Evolutionary conservation across 2,888 invertebrate genomes (phyloP), one percentile per base, ranked within the genome.

Genomic region (Eurytoma californica): DNA sequence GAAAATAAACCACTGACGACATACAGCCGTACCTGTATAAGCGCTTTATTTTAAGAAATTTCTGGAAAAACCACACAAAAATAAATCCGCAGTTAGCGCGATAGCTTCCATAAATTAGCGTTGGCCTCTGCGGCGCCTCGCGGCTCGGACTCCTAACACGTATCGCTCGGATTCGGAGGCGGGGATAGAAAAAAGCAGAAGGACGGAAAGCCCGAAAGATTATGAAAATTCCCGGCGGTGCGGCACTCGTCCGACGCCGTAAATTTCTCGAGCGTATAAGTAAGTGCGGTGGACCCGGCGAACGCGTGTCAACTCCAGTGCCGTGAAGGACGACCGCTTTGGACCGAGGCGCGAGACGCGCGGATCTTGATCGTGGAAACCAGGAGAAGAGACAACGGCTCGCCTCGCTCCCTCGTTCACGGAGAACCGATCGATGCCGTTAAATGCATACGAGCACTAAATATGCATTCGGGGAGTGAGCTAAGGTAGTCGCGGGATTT

Each of bases 301-400:
- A 53, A 66, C 72, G 77, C 68, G 69, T 72, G 69, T 77, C 63
- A 53, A 73, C 65, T 68, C 20, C 58, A 66, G 24, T 47, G 16
- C 18, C 70, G 65, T 75, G 80, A 80, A 80, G 80, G 80, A 78
- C 80, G 78, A 80, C 74, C 57, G 75, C 77, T 80, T 80, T 70
- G 66, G 74, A 58, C 39, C 53, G 30, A 68, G 39, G 14, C 4
- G 51, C 51, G 24, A 24, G 51, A 16, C 5, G 20, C 51, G 1
- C 3, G 24, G 20, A 13, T 53, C 24, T 3, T 51, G 24, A 24
- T 68, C 61, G 61, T 63, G 63, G 55, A n/a, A 58, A 76, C 5
- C 24, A 69, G 39, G 55, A 68, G 73, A 47, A 68, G 73, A 18
- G 28, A 20, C n/a, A 49, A 28, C 5, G 18, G 13, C n/a, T 63